phyloP scores from a whole-genome alignment of 2,797 vertebrate species.

The Silurus aristotelis region DNA sequence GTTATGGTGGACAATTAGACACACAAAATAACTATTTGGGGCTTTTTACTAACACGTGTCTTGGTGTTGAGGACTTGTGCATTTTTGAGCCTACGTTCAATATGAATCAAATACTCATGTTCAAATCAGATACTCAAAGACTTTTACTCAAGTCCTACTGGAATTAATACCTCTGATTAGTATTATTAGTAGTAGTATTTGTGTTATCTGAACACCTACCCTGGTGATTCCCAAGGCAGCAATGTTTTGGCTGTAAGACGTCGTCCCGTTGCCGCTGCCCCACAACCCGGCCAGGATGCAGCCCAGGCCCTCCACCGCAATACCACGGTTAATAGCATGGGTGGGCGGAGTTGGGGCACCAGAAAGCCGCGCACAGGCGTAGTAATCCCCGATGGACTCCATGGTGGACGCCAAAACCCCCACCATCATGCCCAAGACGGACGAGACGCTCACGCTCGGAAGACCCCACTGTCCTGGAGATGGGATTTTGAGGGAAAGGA shows the following conservation, averaged over 20 bases:
- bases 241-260: constrained; percentile 83
- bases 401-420: constrained; percentile 79
- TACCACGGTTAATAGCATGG: constrained; percentile 80
- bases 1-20: too few species aligned
- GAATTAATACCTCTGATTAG: too few species aligned
- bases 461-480: constrained; percentile 77
- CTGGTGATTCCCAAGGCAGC: constrained; percentile 81
- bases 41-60: too few species aligned
- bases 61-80: too few species aligned
- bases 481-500: background rate
- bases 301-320: constrained; percentile 79
- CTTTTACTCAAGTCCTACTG: too few species aligned
- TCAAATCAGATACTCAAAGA: too few species aligned
- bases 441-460: constrained; percentile 79
- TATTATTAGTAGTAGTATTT: too few species aligned
- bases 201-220: constrained; percentile 60
- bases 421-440: constrained; percentile 79
- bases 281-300: constrained; percentile 79
- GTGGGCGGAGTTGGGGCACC: constrained; percentile 79
- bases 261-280: constrained; percentile 82
- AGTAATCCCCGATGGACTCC: constrained; percentile 83
- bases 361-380: constrained; percentile 76
- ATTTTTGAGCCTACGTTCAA: too few species aligned
- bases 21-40: too few species aligned
- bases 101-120: too few species aligned